Evolutionary conservation across 2,888 invertebrate genomes (phyloP).

Genomic region (Chorisops tibialis): DNA sequence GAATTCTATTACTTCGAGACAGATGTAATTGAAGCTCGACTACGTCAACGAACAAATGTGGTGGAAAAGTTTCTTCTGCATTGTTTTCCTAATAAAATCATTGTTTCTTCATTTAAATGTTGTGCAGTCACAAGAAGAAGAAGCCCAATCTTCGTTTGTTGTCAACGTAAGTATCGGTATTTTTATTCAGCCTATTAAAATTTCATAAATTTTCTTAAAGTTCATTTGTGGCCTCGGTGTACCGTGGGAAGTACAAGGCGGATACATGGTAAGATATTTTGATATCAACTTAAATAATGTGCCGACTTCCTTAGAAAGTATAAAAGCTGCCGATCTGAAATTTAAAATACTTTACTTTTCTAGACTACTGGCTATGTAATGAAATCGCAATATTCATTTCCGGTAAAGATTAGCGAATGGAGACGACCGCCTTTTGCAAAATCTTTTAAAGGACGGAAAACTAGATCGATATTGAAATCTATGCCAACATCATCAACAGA

Average conservation of each 20-base stretch:
- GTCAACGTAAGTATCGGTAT: slow-evolving; percentile 13
- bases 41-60: too few species aligned
- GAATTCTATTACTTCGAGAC: too few species aligned
- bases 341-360: too few species aligned
- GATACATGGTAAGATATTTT: too few species aligned
- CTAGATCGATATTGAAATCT: background rate
- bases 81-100: too few species aligned
- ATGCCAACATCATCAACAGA: background rate
- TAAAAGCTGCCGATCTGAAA: too few species aligned
- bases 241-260: slow-evolving; percentile 19
- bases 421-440: slow-evolving; percentile 5
- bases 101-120: background rate
- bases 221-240: slow-evolving; percentile 16
- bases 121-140: slow-evolving; percentile 4
- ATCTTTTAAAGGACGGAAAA: slow-evolving; percentile 4
- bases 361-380: slow-evolving; percentile 13
- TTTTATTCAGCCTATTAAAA: background rate
- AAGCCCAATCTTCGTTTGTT: background rate
- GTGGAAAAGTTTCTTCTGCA: too few species aligned
- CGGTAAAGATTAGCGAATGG: slow-evolving; percentile 18
- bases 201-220: background rate
- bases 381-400: slow-evolving; percentile 1
- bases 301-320: too few species aligned
- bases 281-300: too few species aligned
- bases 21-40: too few species aligned